Evolutionary conservation across 53 echinoderm and acorn worm species (phyloP).

Genomic region (Luidia sarsii): DNA sequence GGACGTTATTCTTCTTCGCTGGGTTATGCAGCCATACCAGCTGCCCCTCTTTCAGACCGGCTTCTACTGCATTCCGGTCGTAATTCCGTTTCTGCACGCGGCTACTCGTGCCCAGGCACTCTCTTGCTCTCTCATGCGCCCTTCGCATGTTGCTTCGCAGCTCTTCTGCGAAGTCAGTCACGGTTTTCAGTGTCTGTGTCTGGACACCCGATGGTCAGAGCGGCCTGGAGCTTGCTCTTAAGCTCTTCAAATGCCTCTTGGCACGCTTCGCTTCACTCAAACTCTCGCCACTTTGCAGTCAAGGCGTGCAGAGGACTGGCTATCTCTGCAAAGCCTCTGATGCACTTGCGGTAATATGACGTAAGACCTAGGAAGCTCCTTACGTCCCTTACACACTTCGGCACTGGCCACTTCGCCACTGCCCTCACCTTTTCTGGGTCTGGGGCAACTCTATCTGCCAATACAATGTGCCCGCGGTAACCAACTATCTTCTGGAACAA

Average conservation of each 20-base stretch:
- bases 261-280: no score
- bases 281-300: not conserved
- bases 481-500: not conserved
- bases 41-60: not conserved
- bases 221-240: not conserved
- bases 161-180: conserved; percentile 1
- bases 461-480: not conserved
- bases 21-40: not conserved
- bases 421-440: not conserved
- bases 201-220: not conserved
- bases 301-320: not conserved
- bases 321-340: not conserved
- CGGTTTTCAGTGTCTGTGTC: not conserved
- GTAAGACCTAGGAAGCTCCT: not conserved
- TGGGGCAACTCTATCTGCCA: not conserved
- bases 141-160: not conserved
- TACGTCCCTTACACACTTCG: not conserved
- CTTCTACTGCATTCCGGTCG: not conserved
- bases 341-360: not conserved
- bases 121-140: conserved; percentile 7
- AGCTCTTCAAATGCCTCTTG: conserved; percentile 36
- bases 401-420: not conserved
- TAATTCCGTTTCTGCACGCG: not conserved
- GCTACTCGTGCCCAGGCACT: not conserved
- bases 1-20: not conserved